Evolutionary conservation across 2,888 invertebrate genomes (phyloP), one percentile per base, ranked within the genome.

Genomic region (Eucera pruinosa): DNA sequence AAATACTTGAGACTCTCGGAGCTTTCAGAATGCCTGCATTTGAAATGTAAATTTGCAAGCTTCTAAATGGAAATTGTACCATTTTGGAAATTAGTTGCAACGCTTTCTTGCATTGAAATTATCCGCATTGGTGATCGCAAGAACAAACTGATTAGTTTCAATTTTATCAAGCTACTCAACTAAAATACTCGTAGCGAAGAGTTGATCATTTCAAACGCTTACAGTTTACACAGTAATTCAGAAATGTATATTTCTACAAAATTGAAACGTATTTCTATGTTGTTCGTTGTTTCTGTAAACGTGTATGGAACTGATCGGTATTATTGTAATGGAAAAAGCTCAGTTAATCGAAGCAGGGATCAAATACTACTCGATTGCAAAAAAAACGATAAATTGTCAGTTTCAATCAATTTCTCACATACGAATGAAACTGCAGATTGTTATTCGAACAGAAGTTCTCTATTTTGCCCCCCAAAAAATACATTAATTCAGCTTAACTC

Each of bases 11-110:
- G 6, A 15, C 20, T 4, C 7, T 2, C 15, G 23, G 15, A 13
- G 5, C 45, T 20, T 4, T 11, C 47, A 2, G 23, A 23, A 25
- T 48, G 23, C n/a, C 11, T 11, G 36, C 15, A 48, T 47, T 48
- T 61, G 58, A 27, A 58, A 45, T 45, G 30, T 33, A 61, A 61
- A n/a, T n/a, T n/a, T 61, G n/a, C 15, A 23, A 25, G 25, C 7
- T 62, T 7, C 9, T 27, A 39, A 23, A 18, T 18, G 36, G 23
- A 23, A 23, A 2, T 11, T 39, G 39, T 18, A 2, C 5, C 18
- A n/a, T 25, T 50, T 50, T 25, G 20, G 50, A 50, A 50, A 62
- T 39, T 25, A 25, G 50, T 39, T 27, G 3, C 18, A 13, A 41
- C 7, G n/a, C 30, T 62, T 4, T 13, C 18, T n/a, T 15, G 39